Conservation (phyloP, 2,888 invertebrate species). For the Helobdella robusta region DNA sequence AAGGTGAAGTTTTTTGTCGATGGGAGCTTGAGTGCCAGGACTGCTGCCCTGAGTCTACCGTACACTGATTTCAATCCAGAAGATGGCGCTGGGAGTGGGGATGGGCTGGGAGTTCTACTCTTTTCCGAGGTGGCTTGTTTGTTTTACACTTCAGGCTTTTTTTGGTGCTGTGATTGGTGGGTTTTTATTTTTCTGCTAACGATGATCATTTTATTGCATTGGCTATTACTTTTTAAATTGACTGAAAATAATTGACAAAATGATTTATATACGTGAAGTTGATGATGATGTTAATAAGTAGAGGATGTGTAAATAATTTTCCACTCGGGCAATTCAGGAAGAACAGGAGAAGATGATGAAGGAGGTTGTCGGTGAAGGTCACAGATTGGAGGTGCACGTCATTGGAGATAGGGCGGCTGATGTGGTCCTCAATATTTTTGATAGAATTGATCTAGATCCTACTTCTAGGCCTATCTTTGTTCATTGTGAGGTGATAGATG, state of each 20-base stretch:
- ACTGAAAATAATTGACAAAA: too few species aligned
- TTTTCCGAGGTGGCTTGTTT: constrained; percentile 28
- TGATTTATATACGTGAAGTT: too few species aligned
- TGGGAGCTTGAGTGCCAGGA: constrained; percentile 32
- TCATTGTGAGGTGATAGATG: constrained; percentile 34
- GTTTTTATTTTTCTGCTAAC: too few species aligned
- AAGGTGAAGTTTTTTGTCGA: constrained; percentile 33
- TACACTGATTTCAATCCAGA: too few species aligned
- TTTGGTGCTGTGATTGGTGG: not conserved
- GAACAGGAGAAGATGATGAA: constrained; percentile 17
- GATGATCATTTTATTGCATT: too few species aligned
- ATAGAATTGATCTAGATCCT: constrained; percentile 26
- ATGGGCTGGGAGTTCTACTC: constrained; percentile 28
- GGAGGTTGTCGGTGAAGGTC: constrained; percentile 27
- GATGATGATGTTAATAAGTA: too few species aligned
- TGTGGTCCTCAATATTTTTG: constrained; percentile 28
- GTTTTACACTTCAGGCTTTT: not conserved
- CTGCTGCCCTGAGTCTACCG: constrained; percentile 34
- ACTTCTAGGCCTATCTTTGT: constrained; percentile 32
- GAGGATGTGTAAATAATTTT: too few species aligned
- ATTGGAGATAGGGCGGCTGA: constrained; percentile 34
- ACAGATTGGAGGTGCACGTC: constrained; percentile 33
- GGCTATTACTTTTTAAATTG: too few species aligned
- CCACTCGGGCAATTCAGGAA: too few species aligned
- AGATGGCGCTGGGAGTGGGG: too few species aligned